phyloP scores from a whole-genome alignment of 2,113 vertebrate species.

The Bubo scandiacus region DNA sequence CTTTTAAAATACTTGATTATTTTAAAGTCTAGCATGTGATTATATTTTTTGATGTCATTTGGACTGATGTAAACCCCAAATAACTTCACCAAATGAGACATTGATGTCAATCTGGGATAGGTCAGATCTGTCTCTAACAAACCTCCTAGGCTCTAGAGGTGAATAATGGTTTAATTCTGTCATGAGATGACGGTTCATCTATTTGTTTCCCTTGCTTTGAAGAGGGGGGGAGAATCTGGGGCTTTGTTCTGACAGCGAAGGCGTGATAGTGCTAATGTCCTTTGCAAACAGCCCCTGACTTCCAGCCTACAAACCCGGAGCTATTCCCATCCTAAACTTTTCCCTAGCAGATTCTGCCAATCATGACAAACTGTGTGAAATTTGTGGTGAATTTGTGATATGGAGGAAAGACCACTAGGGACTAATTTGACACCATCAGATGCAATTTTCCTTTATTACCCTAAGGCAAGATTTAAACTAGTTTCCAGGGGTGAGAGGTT shows the following conservation, averaged over 20 bases:
- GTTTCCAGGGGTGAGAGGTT: constrained; percentile 67
- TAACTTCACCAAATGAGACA: not conserved
- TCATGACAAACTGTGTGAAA: constrained; percentile 37
- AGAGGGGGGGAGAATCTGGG: not conserved
- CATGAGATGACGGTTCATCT: not conserved
- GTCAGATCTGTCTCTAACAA: not conserved
- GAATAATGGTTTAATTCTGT: not conserved
- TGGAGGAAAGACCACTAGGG: constrained; percentile 39
- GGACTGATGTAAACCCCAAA: not conserved
- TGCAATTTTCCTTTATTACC: constrained; percentile 61
- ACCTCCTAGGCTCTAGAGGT: not conserved
- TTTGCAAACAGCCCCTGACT: not conserved
- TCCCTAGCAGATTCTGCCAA: not conserved
- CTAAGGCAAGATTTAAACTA: constrained; percentile 67
- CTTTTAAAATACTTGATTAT: not conserved
- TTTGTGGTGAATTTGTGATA: constrained; percentile 45
- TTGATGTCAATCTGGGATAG: not conserved
- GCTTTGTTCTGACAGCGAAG: constrained; percentile 7
- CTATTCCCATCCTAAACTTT: not conserved
- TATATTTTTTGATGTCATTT: not conserved
- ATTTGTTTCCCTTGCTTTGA: not conserved
- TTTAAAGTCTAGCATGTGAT: not conserved
- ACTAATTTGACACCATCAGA: constrained; percentile 67
- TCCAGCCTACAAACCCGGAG: not conserved
- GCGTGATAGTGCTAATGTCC: not conserved